A percentile compares a stretch with the other conserved stretches of the same genome.
Conservation (phyloP, 2,888 invertebrate species). For the Athetis lepigone region DNA sequence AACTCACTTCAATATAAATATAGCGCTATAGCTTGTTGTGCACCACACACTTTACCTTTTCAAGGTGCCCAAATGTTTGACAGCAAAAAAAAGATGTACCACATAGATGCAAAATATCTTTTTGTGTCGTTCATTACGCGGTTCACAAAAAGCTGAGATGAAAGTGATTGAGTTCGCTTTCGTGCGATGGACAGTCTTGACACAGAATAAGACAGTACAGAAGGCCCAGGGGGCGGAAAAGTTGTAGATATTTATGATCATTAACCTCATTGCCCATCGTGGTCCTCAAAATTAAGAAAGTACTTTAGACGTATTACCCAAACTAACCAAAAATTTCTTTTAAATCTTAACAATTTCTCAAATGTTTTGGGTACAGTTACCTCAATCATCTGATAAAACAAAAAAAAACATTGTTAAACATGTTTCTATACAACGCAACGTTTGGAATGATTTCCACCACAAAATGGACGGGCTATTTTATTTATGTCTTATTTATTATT, state of each 20-base stretch:
- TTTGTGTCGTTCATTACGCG: constrained; percentile 83
- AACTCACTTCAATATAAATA: not conserved
- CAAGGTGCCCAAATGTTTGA: constrained; percentile 77
- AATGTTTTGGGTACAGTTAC: not conserved
- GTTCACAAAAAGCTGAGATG: constrained; percentile 80
- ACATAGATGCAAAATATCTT: constrained; percentile 87
- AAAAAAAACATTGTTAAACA: not conserved
- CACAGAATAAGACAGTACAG: constrained; percentile 35
- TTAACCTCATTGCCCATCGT: not conserved
- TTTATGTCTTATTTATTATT: too few relatives aligned
- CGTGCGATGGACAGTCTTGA: constrained; percentile 64
- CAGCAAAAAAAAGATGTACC: constrained; percentile 84
- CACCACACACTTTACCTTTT: constrained; percentile 63
- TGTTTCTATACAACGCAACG: not conserved
- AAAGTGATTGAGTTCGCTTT: constrained; percentile 88
- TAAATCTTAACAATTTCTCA: too few relatives aligned
- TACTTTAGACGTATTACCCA: not conserved
- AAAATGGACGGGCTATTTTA: too few relatives aligned
- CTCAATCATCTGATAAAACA: not conserved
- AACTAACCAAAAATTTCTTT: too few relatives aligned
- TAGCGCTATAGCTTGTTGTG: constrained; percentile 61
- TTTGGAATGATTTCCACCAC: not conserved
- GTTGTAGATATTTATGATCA: not conserved
- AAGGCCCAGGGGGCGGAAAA: constrained; percentile 17
- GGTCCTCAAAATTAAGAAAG: too few relatives aligned